These are phyloP conservation scores for Alca torda DNA, from an alignment of 2,797 vertebrate genomes.

Conservation along the genomic window DNA sequence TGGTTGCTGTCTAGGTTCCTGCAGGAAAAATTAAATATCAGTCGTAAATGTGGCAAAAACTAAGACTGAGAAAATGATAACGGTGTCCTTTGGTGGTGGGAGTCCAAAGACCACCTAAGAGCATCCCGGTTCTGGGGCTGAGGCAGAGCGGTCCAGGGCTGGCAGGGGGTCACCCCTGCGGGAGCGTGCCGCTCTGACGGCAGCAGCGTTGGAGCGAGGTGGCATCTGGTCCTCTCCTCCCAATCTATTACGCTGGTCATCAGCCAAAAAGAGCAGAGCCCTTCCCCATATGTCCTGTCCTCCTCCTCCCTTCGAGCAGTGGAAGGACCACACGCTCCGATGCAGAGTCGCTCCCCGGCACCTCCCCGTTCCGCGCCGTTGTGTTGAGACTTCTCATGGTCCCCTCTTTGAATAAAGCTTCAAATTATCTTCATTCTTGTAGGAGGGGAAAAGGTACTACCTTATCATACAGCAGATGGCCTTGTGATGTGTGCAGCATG, in stretches of 20 bases:
- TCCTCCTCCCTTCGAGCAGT: not conserved
- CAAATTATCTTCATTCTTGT: too few species aligned
- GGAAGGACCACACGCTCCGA: not conserved
- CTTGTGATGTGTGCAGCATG: rapidly evolving
- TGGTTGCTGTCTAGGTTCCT: not conserved
- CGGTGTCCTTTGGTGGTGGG: not conserved
- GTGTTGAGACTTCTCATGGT: not conserved
- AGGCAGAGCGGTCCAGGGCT: not conserved
- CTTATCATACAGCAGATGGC: not conserved
- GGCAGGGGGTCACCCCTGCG: not conserved
- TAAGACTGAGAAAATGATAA: not conserved
- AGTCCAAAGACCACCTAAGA: not conserved
- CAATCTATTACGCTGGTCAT: rapidly evolving
- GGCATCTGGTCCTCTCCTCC: not conserved
- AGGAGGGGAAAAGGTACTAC: rapidly evolving
- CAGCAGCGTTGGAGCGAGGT: not conserved
- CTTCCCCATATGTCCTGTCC: rapidly evolving
- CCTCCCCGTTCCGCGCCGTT: rapidly evolving
- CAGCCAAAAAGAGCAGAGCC: not conserved
- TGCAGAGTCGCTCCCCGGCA: not conserved
- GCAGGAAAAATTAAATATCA: not conserved
- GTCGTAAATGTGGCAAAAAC: not conserved
- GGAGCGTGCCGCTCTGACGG: not conserved
- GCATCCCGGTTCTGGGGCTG: not conserved
- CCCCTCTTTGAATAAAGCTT: not conserved